Percentiles rank a stretch among this genome's conserved stretches.
These are phyloP conservation scores for Phragmatobia fuliginosa DNA, from an alignment of 2,888 invertebrate species.

Conservation along the genomic window DNA sequence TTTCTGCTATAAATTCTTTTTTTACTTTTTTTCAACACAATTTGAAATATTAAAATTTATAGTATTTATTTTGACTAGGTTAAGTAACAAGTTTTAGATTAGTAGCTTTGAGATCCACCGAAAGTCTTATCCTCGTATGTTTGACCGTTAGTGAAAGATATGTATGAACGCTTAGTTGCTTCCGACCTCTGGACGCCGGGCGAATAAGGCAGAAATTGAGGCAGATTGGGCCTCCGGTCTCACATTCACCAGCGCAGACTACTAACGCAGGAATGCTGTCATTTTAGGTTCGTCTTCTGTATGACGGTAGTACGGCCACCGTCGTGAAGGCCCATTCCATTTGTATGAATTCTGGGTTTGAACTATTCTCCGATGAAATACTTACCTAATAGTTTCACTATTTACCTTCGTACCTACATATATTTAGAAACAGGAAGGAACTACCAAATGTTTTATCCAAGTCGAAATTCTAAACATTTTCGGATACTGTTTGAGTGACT, in stretches of 20 bases:
- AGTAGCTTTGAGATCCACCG: not conserved
- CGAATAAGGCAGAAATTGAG: too few relatives aligned
- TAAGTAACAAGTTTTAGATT: not conserved
- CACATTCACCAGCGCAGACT: too few relatives aligned
- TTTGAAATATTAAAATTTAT: not conserved
- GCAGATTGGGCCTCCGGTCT: too few relatives aligned
- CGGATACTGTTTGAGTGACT: slow-evolving; percentile 33
- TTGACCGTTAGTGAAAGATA: not conserved
- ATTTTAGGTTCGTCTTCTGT: too few relatives aligned
- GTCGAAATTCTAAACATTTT: slow-evolving; percentile 41
- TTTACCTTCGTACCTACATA: slow-evolving; percentile 23
- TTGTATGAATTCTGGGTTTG: not conserved
- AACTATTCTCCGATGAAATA: slow-evolving; percentile 4
- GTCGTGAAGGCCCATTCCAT: too few relatives aligned
- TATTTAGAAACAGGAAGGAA: slow-evolving; percentile 48
- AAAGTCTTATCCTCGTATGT: not conserved
- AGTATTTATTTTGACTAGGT: not conserved
- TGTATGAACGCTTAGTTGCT: too few relatives aligned
- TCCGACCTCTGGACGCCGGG: too few relatives aligned
- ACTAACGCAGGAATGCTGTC: too few relatives aligned
- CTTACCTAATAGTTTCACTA: not conserved
- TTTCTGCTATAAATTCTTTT: not conserved
- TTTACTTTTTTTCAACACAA: not conserved
- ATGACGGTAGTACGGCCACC: too few relatives aligned
- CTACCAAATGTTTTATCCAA: slow-evolving; percentile 43